phyloP scores from a whole-genome alignment of 2,113 vertebrate genomes.

The Syrmaticus mikado region DNA sequence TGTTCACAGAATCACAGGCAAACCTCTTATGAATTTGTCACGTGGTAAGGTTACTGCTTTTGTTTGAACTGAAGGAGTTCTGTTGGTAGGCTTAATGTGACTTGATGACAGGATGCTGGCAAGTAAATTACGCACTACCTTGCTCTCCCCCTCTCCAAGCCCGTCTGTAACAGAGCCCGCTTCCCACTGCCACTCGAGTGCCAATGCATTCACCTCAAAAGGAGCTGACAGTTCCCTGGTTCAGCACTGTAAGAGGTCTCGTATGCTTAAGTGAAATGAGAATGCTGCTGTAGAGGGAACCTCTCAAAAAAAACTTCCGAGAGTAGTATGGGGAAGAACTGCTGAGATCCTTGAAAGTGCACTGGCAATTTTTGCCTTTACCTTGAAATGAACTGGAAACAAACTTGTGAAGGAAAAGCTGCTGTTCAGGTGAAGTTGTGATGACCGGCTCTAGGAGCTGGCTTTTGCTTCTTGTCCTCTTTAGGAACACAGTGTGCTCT shows the following conservation, averaged over 20 bases:
- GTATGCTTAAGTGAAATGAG: constrained; percentile 37
- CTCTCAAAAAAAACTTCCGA: constrained; percentile 48
- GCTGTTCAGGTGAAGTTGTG: constrained; percentile 22
- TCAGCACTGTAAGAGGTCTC: constrained; percentile 41
- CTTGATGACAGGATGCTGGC: not conserved
- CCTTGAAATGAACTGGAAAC: not conserved
- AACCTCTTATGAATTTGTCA: not conserved
- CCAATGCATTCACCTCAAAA: constrained; percentile 47
- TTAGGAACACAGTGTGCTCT: not conserved
- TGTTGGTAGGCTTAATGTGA: not conserved
- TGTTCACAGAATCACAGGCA: not conserved
- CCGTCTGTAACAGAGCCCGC: not conserved
- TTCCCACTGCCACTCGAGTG: constrained; percentile 38
- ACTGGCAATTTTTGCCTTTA: constrained; percentile 7
- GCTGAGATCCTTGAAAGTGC: not conserved
- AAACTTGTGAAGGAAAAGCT: not conserved
- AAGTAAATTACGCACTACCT: not conserved
- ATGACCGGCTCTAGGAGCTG: not conserved
- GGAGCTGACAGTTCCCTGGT: constrained; percentile 32
- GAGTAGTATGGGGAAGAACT: not conserved
- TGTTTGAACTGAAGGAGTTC: not conserved
- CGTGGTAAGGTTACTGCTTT: not conserved
- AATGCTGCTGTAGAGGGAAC: constrained; percentile 10
- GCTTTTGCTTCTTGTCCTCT: not conserved
- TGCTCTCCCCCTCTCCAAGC: not conserved